phyloP scores from a whole-genome alignment of 2,797 vertebrate genomes.

The Chiloscyllium punctatum region DNA sequence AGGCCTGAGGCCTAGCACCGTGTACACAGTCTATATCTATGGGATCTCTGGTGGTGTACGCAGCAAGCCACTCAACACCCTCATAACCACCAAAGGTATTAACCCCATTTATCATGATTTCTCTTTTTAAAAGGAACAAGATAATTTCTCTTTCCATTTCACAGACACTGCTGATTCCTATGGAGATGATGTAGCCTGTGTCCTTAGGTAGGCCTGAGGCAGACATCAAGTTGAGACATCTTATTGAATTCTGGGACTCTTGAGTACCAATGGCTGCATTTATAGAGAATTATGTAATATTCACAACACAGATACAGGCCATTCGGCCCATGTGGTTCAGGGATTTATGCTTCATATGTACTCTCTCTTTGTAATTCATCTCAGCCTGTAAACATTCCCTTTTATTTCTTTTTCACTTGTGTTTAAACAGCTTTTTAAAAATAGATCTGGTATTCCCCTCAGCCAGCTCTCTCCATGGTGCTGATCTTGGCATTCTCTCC shows the following conservation, averaged over 20 bases:
- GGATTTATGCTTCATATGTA: not conserved
- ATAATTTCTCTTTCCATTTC: not conserved
- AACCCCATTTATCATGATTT: not conserved
- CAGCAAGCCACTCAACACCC: not conserved
- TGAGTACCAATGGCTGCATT: not conserved
- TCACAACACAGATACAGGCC: not conserved
- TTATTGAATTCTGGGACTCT: not conserved
- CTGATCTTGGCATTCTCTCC: not conserved
- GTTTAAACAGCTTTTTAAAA: not conserved
- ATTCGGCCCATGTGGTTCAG: not conserved
- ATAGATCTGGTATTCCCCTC: not conserved
- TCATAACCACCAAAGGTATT: constrained; percentile 1
- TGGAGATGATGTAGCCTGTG: not conserved
- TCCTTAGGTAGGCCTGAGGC: not conserved
- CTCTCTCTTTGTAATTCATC: not conserved
- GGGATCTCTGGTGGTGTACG: not conserved
- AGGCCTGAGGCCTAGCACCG: not conserved
- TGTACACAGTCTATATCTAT: not conserved
- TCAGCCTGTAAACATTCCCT: not conserved
- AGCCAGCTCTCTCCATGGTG: not conserved
- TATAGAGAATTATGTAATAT: not conserved
- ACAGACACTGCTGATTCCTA: not conserved
- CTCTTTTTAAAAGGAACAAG: not conserved
- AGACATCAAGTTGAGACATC: not conserved
- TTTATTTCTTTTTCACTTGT: not conserved